A percentile compares a stretch with the other conserved stretches of the same genome.
These are phyloP conservation scores for Conchocele bisecta DNA, from an alignment of 2,888 invertebrate species.

Conservation along the genomic window DNA sequence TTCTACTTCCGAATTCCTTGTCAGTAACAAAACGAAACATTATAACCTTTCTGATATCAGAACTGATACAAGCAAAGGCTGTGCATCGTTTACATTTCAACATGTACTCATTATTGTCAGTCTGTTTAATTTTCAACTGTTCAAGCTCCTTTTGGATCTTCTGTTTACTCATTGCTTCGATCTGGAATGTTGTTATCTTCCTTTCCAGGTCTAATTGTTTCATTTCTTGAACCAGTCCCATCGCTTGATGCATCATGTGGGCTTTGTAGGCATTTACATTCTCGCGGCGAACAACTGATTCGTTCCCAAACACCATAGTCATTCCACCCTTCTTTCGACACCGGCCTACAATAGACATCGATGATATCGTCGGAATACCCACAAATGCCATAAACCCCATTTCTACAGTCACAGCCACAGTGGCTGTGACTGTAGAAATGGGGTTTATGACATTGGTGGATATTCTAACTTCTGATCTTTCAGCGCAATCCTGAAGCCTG, in stretches of 20 bases:
- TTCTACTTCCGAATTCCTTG: constrained; percentile 23
- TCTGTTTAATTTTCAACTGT: constrained; percentile 1
- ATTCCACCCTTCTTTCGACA: constrained; percentile 47
- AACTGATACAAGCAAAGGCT: constrained; percentile 13
- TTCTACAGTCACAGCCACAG: too few species aligned
- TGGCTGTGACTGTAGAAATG: too few species aligned
- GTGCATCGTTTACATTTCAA: constrained; percentile 40
- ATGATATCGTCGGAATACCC: too few species aligned
- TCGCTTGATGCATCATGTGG: constrained; percentile 46
- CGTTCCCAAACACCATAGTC: constrained; percentile 29
- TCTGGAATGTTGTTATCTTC: constrained; percentile 29
- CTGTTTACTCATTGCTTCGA: constrained; percentile 20
- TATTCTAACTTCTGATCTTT: too few species aligned
- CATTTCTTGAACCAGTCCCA: constrained; percentile 18
- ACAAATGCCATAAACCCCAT: too few species aligned
- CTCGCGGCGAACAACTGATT: constrained; percentile 29
- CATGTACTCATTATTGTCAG: constrained; percentile 27
- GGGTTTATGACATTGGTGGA: too few species aligned
- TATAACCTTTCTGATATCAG: constrained; percentile 30
- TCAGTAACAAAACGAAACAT: constrained; percentile 35
- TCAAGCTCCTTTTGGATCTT: constrained; percentile 24
- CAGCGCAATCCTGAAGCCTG: too few species aligned
- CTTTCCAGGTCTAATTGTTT: constrained; percentile 7
- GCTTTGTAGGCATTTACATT: constrained; percentile 44
- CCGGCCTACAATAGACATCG: constrained; percentile 59